Evolutionary conservation across 1,140 invertebrate genomes (phyloP), one percentile per base, ranked within the genome.

Genomic region (Rhagoletis pomonella): DNA sequence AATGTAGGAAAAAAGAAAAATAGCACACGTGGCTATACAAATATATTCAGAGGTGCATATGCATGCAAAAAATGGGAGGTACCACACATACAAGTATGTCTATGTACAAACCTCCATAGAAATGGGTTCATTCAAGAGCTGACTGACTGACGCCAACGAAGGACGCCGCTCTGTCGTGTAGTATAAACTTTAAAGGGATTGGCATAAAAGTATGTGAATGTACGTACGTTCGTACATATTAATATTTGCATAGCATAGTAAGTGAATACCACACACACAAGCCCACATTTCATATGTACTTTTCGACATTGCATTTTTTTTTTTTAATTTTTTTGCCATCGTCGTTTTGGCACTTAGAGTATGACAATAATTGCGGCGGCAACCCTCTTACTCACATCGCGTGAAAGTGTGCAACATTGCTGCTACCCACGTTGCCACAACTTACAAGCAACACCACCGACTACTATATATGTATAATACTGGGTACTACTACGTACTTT

Each of bases 321-420:
- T 6, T 29, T 44, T 47, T 50, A 12, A 29, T 9, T n/a, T 50
- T 55, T 6, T 29, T 44, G 17, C 47, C 42, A 29, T 50, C 69
- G 12, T 77, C 69, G 47, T 55, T 4, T 47, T 55, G 17, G 73
- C 73, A 55, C 73, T 81, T 55, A 81, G 73, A n/a, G 5, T 81
- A 81, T 81, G 73, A 81, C 73, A 81, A 81, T 81, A 81, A 81
- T 81, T 81, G 73, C 50, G 50, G 47, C 73, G 47, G 47, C 19
- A 29, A 3, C 64, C 4, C 73, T n/a, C 17, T 14, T 4, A 14
- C 42, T 14, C 29, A 42, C 3, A 3, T 6, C 7, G 39, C 3
- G 29, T 73, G 10, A 29, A 39, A 14, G 12, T 10, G 60, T 14
- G 50, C 60, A 62, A 17, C 60, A 62, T 62, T 14, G 60, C 5